Percentiles rank a stretch among this genome's conserved stretches.
These are phyloP conservation scores for Zapus hudsonius DNA, from an alignment of 2,113 vertebrate genomes.

Conservation along the genomic window DNA sequence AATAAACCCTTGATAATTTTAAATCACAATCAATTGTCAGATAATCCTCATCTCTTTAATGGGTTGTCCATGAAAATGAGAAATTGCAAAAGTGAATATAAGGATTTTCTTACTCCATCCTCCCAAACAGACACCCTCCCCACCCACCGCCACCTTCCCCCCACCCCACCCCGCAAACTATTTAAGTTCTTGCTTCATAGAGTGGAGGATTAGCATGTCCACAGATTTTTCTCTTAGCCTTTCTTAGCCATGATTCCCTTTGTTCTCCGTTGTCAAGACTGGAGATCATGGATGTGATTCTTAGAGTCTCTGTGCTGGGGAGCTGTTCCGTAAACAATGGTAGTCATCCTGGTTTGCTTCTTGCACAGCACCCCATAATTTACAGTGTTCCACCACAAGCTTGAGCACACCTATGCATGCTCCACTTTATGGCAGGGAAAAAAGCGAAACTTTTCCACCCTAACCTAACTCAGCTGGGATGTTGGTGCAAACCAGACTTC, in stretches of 20 bases:
- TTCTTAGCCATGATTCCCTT: neutral
- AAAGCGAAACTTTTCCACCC: neutral
- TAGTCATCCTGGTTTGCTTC: neutral
- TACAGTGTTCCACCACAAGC: neutral
- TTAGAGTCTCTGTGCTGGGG: neutral
- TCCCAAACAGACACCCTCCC: neutral
- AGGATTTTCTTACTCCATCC: neutral
- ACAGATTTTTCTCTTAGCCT: neutral
- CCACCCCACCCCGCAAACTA: neutral
- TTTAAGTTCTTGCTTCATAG: conserved; percentile 4
- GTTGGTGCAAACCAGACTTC: neutral
- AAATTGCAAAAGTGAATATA: conserved; percentile 4
- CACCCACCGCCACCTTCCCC: too few relatives aligned
- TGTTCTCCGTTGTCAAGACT: neutral
- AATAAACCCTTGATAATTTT: conserved; percentile 21
- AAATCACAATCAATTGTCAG: conserved; percentile 20
- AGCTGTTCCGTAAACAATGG: neutral
- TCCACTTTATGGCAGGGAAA: neutral
- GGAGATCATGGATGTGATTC: neutral
- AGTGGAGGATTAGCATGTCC: neutral
- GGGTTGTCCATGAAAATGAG: neutral
- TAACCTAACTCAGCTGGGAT: neutral
- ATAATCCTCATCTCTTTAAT: neutral
- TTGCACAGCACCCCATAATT: neutral
- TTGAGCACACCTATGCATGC: neutral